These are phyloP conservation scores for Lycodopsis pacificus DNA, from an alignment of 2,797 vertebrate genomes.

Conservation along the genomic window DNA sequence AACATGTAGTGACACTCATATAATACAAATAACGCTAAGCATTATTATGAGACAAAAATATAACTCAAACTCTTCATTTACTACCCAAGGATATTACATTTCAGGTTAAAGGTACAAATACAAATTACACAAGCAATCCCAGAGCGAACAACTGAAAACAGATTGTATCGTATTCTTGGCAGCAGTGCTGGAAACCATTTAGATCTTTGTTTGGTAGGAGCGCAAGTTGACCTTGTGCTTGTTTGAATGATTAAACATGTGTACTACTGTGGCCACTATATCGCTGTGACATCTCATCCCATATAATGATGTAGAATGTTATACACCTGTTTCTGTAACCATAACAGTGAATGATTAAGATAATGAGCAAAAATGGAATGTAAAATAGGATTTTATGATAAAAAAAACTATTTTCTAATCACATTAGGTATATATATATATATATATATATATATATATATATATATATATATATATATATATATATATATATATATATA, in stretches of 20 bases:
- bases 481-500: too few species aligned
- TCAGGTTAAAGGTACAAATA: background rate
- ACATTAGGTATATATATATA: background rate
- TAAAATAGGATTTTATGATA: background rate
- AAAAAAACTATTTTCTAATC: background rate
- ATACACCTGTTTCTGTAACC: background rate
- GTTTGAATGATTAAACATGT: constrained; percentile 3
- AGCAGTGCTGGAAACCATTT: background rate
- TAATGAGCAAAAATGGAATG: too few species aligned
- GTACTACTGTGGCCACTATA: background rate
- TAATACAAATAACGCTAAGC: background rate
- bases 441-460: too few species aligned
- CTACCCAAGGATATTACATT: background rate
- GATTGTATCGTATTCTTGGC: background rate
- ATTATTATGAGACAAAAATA: background rate
- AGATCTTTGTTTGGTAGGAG: background rate
- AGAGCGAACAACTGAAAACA: constrained; percentile 1
- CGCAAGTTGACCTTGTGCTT: background rate
- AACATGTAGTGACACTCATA: background rate
- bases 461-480: too few species aligned
- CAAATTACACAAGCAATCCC: background rate
- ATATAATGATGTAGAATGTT: background rate
- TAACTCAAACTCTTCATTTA: background rate
- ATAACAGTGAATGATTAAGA: background rate
- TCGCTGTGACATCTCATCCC: background rate